Conservation (phyloP, 2,888 invertebrate genomes). For the Phania funesta region DNA sequence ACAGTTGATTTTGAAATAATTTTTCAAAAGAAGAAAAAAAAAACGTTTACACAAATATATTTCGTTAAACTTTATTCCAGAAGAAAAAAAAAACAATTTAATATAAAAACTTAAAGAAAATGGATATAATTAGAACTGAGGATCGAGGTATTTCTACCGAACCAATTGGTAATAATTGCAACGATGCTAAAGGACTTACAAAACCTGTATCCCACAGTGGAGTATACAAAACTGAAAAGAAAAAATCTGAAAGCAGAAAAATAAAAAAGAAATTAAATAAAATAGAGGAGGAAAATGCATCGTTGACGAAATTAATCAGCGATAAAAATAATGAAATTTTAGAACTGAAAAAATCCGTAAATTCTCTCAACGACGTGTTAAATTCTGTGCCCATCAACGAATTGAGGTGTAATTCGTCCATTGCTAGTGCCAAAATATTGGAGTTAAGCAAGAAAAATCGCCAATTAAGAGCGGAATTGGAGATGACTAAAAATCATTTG, state of each 20-base stretch:
- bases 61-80: neutral
- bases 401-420: slow-evolving; percentile 75
- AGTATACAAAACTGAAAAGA: slow-evolving; percentile 64
- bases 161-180: slow-evolving; percentile 30
- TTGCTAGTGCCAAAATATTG: slow-evolving; percentile 75
- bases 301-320: slow-evolving; percentile 72
- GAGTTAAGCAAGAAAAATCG: slow-evolving; percentile 79
- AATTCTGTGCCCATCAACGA: slow-evolving; percentile 77
- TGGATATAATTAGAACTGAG: slow-evolving; percentile 72
- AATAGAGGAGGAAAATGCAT: slow-evolving; percentile 73
- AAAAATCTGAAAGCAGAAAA: slow-evolving; percentile 68
- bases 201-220: slow-evolving; percentile 47
- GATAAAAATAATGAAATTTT: slow-evolving; percentile 76
- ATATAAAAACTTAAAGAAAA: slow-evolving; percentile 43
- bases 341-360: slow-evolving; percentile 75
- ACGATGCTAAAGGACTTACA: slow-evolving; percentile 15
- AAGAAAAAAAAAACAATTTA: slow-evolving; percentile 9
- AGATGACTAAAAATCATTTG: slow-evolving; percentile 73
- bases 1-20: slow-evolving; percentile 23
- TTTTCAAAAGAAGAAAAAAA: no score
- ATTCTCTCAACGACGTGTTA: slow-evolving; percentile 75
- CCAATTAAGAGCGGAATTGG: slow-evolving; percentile 75
- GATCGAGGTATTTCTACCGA: slow-evolving; percentile 66
- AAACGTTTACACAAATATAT: slow-evolving; percentile 29
- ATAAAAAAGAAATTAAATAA: slow-evolving; percentile 73